A percentile compares a stretch with the other conserved stretches of the same genome.
Evolutionary conservation across 2,113 vertebrate species (phyloP).

Genomic region (Grammomys dolichurus): DNA sequence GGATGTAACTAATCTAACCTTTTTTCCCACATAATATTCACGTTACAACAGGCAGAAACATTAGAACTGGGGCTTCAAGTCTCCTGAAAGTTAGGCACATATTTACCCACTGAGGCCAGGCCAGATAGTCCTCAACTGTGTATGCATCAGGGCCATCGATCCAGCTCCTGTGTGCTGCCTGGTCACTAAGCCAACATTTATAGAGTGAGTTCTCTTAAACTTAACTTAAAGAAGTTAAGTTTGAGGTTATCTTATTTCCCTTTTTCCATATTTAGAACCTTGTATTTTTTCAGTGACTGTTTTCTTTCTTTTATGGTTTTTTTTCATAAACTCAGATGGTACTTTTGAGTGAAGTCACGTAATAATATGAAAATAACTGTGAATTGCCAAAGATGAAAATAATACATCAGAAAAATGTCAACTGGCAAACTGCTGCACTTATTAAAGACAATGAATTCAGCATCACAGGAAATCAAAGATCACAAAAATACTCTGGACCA

Average conservation of each 20-base stretch:
- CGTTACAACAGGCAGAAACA: neutral
- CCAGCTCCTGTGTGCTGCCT: no score
- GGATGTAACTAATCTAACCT: neutral
- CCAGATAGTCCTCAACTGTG: no score
- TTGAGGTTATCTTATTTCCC: neutral
- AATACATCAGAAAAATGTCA: neutral
- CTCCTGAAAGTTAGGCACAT: no score
- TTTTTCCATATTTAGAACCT: neutral
- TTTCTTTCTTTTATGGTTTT: neutral
- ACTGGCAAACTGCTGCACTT: neutral
- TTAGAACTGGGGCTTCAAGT: neutral
- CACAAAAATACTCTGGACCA: neutral
- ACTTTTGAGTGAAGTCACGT: neutral
- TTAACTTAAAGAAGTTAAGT: neutral
- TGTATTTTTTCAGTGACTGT: neutral
- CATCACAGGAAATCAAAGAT: neutral
- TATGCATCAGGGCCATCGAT: no score
- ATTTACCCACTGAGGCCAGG: no score
- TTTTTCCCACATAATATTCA: slow-evolving; percentile 6
- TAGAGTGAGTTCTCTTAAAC: neutral
- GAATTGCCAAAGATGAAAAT: slow-evolving; percentile 23
- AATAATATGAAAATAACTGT: neutral
- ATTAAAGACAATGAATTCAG: neutral
- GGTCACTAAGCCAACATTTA: neutral
- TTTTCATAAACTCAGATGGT: neutral